These are phyloP conservation scores for Sinonovacula constricta DNA, from an alignment of 1,140 invertebrate genomes.

Conservation along the genomic window DNA sequence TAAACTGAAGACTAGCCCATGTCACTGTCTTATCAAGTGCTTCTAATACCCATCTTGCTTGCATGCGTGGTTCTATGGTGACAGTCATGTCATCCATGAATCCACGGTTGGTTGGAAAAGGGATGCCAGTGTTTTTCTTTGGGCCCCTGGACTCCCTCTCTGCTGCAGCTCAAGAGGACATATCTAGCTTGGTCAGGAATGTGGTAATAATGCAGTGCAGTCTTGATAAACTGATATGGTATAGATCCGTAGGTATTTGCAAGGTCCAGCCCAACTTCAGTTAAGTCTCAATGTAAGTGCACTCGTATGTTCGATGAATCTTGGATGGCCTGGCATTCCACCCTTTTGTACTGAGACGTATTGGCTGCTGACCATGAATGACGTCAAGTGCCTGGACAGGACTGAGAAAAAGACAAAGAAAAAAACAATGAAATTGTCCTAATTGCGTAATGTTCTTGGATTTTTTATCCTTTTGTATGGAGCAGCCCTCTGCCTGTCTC, in stretches of 20 bases:
- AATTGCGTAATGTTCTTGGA: constrained; percentile 8
- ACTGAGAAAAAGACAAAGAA: constrained; percentile 9
- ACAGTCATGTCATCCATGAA: too few relatives aligned
- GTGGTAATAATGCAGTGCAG: too few relatives aligned
- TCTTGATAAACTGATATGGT: too few relatives aligned
- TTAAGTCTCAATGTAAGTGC: constrained; percentile 4
- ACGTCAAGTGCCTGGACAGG: neutral
- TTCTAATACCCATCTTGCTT: too few relatives aligned
- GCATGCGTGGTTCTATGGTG: too few relatives aligned
- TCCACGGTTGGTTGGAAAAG: too few relatives aligned
- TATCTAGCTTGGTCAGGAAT: too few relatives aligned
- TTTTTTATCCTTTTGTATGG: constrained; percentile 17
- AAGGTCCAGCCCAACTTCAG: constrained; percentile 38
- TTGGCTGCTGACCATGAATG: constrained; percentile 8
- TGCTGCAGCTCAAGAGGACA: too few relatives aligned
- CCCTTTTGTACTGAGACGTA: constrained; percentile 36
- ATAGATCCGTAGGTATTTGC: constrained; percentile 46
- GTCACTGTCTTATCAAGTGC: too few relatives aligned
- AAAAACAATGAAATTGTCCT: constrained; percentile 2
- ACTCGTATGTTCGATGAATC: constrained; percentile 35
- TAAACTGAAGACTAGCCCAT: too few relatives aligned
- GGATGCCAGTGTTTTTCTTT: too few relatives aligned
- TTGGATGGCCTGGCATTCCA: constrained; percentile 9
- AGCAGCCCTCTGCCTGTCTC: constrained; percentile 3
- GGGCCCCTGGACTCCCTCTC: too few relatives aligned